Conservation (phyloP, 1,140 invertebrate genomes). For the Drosophila bocki region DNA sequence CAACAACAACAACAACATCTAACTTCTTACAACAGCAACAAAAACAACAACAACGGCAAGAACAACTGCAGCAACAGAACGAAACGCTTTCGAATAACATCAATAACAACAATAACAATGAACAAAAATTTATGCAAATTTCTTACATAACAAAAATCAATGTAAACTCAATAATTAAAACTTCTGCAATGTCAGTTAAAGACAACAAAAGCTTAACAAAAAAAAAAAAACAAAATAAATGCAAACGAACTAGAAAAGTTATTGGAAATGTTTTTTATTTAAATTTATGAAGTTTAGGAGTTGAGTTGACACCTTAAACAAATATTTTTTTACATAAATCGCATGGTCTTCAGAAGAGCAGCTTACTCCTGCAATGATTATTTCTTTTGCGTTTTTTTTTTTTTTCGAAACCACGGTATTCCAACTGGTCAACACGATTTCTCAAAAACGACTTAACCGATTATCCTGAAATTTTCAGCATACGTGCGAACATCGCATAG, state of each 20-base stretch:
- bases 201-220: slow-evolving; percentile 74
- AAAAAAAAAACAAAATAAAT: slow-evolving; percentile 71
- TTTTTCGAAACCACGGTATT: too few relatives aligned
- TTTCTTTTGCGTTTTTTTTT: too few relatives aligned
- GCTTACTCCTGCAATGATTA: too few relatives aligned
- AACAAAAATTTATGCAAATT: slow-evolving; percentile 54
- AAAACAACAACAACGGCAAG: slow-evolving; percentile 71
- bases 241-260: slow-evolving; percentile 84
- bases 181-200: slow-evolving; percentile 81
- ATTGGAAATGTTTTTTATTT: slow-evolving; percentile 20
- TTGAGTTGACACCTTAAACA: too few relatives aligned
- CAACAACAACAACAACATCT: slow-evolving; percentile 44
- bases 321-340: too few relatives aligned
- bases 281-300: background rate
- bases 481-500: too few relatives aligned
- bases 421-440: too few relatives aligned
- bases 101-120: slow-evolving; percentile 51
- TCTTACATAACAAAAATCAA: slow-evolving; percentile 73
- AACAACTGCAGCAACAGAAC: slow-evolving; percentile 84
- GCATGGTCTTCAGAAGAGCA: too few relatives aligned
- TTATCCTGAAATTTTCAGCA: too few relatives aligned
- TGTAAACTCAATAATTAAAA: slow-evolving; percentile 65
- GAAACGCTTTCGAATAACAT: slow-evolving; percentile 83
- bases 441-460: too few relatives aligned
- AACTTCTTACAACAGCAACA: slow-evolving; percentile 70